Conservation (phyloP, 2,888 invertebrate species). For the Liopterus haemorrhoidalis region DNA sequence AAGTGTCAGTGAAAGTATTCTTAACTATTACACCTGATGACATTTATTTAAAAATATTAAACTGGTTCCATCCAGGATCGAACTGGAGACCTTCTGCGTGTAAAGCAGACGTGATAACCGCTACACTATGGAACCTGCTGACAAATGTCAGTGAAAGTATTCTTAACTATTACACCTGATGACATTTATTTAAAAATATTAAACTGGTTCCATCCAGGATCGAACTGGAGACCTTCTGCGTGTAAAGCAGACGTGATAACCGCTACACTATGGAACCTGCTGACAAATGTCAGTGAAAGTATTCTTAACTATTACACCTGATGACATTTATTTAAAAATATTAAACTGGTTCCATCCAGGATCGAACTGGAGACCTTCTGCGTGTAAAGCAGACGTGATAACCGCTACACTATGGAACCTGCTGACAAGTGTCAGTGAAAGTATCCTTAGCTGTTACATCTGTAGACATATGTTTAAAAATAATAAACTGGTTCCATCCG, state of each 20-base stretch:
- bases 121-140: constrained; percentile 36
- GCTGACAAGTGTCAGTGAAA: too few relatives aligned
- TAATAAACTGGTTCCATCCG: constrained; percentile 2
- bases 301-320: too few relatives aligned
- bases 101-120: constrained; percentile 37
- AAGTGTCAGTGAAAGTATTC: too few relatives aligned
- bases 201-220: constrained; percentile 11
- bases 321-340: too few relatives aligned
- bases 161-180: too few relatives aligned
- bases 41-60: too few relatives aligned
- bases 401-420: constrained; percentile 4
- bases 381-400: constrained; percentile 4
- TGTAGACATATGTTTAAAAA: too few relatives aligned
- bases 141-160: too few relatives aligned
- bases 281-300: too few relatives aligned
- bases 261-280: constrained; percentile 12
- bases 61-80: constrained; percentile 36
- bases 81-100: constrained; percentile 37
- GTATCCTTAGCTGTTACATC: too few relatives aligned
- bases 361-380: constrained; percentile 4
- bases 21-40: too few relatives aligned
- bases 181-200: too few relatives aligned
- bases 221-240: constrained; percentile 12
- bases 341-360: constrained; percentile 4
- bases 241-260: constrained; percentile 13